Evolutionary conservation across 2,797 vertebrate genomes (phyloP).

Genomic region (Pipistrellus nathusii): DNA sequence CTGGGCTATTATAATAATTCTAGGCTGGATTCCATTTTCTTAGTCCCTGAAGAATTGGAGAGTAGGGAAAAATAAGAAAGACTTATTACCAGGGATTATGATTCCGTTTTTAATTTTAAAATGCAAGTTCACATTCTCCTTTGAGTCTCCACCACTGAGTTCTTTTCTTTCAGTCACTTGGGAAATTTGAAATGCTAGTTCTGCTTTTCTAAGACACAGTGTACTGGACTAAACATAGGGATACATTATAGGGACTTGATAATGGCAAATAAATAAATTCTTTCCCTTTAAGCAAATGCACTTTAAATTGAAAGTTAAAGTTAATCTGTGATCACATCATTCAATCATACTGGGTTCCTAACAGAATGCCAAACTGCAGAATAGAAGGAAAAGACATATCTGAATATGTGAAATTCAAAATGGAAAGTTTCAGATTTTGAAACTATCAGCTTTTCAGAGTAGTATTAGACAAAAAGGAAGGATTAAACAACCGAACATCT

Average conservation of each 20-base stretch:
- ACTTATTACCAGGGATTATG: not conserved
- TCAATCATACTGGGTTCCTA: constrained; percentile 39
- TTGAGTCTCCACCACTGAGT: constrained; percentile 44
- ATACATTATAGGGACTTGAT: not conserved
- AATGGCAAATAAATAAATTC: constrained; percentile 5
- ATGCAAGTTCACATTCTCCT: constrained; percentile 57
- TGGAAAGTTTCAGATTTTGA: constrained; percentile 23
- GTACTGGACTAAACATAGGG: not conserved
- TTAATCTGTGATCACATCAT: not conserved
- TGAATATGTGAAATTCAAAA: constrained; percentile 10
- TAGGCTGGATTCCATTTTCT: constrained; percentile 28
- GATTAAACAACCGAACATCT: not conserved
- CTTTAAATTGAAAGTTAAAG: constrained; percentile 11
- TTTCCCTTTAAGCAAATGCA: constrained; percentile 26
- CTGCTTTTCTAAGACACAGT: constrained; percentile 51
- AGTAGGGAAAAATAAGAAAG: not conserved
- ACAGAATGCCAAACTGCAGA: not conserved
- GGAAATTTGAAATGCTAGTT: constrained; percentile 63
- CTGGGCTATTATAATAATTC: not conserved
- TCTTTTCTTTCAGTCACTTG: constrained; percentile 56
- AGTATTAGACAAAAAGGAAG: not conserved
- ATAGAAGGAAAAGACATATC: not conserved
- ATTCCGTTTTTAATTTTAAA: constrained; percentile 77
- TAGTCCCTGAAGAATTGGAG: constrained; percentile 43
- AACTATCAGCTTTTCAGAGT: not conserved